These are phyloP conservation scores for Drosophila teissieri DNA, from an alignment of 1,140 invertebrate species.

Conservation along the genomic window DNA sequence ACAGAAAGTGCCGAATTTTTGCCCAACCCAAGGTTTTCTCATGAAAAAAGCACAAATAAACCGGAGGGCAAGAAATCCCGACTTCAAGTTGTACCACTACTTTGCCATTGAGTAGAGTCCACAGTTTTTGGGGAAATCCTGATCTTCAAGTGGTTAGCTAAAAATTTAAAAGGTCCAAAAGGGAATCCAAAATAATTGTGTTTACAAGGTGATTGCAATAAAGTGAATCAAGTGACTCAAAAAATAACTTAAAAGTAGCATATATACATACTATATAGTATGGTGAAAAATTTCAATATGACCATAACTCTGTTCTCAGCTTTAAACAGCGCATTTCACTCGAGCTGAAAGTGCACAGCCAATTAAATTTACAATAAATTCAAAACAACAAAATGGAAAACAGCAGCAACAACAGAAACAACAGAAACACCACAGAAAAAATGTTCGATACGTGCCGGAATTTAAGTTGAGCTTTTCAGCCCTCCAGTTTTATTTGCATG, in stretches of 20 bases:
- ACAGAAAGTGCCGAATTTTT: conserved; percentile 41
- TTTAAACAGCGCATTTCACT: conserved; percentile 38
- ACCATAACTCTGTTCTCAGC: conserved; percentile 4
- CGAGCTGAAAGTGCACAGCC: conserved; percentile 55
- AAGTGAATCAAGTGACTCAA: conserved; percentile 16
- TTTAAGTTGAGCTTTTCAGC: conserved; percentile 59
- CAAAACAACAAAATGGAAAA: conserved; percentile 49
- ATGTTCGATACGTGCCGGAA: conserved; percentile 69
- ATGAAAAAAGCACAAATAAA: conserved; percentile 13
- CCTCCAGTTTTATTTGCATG: conserved; percentile 73
- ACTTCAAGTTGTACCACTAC: conserved; percentile 1
- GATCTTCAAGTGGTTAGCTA: conserved; percentile 39
- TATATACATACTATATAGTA: background rate
- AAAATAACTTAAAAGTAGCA: conserved; percentile 1
- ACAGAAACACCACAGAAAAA: conserved; percentile 39
- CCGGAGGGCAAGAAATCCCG: conserved; percentile 22
- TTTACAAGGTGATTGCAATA: conserved; percentile 34
- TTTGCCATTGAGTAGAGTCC: conserved; percentile 19
- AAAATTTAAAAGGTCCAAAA: conserved; percentile 30
- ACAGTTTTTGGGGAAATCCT: conserved; percentile 60
- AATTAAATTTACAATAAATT: conserved; percentile 35
- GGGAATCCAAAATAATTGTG: conserved; percentile 29
- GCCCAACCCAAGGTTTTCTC: conserved; percentile 42
- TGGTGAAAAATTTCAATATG: background rate
- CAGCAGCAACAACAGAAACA: conserved; percentile 26